Evolutionary conservation across 2,888 invertebrate species (phyloP).

Genomic region (Bembecia ichneumoniformis): DNA sequence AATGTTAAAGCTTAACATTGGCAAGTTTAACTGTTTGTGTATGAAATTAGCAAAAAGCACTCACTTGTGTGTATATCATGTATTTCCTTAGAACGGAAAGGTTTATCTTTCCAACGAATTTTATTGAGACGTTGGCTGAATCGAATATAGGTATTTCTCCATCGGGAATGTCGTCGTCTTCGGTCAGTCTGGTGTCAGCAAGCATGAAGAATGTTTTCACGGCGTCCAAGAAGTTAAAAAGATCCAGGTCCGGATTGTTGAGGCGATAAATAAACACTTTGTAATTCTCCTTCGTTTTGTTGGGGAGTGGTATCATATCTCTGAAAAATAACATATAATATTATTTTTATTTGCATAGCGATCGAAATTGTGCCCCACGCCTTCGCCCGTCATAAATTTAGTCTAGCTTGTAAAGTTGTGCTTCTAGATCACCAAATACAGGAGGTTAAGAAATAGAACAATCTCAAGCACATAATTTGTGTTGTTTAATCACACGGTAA

Average conservation of each 20-base stretch:
- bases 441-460: no score
- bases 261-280: slow-evolving; percentile 78
- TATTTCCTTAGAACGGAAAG: slow-evolving; percentile 76
- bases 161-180: slow-evolving; percentile 71
- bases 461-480: no score
- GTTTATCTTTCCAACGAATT: slow-evolving; percentile 76
- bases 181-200: slow-evolving; percentile 77
- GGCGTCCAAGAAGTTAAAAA: slow-evolving; percentile 77
- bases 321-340: slow-evolving; percentile 47
- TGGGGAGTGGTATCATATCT: slow-evolving; percentile 78
- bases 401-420: no score
- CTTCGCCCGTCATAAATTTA: no score
- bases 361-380: no score
- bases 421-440: no score
- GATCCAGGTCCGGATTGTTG: slow-evolving; percentile 73
- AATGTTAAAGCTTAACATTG: no score
- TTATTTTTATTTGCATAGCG: background rate
- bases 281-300: slow-evolving; percentile 76
- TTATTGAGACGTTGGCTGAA: slow-evolving; percentile 75
- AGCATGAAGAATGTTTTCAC: slow-evolving; percentile 82
- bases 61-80: slow-evolving; percentile 79
- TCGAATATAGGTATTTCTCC: slow-evolving; percentile 83
- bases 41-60: background rate
- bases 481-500: no score
- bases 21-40: background rate